Evolutionary conservation across 2,888 invertebrate genomes (phyloP), one percentile per base, ranked within the genome.

Genomic region (Coleophora deauratella): DNA sequence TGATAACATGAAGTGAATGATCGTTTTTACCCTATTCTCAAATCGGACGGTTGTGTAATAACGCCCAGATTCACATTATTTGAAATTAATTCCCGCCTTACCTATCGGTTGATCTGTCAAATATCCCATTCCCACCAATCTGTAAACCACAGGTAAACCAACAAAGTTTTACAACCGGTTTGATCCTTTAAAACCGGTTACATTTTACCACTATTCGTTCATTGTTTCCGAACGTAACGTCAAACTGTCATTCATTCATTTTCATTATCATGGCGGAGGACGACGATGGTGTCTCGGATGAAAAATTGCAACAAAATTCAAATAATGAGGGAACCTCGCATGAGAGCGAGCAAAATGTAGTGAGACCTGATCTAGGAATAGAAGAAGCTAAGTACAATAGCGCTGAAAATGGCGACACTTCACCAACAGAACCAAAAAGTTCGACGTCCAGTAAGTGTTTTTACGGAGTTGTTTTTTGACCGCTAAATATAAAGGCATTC

Each of bases 221-320:
- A 4, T 21, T 34, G 45, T 66, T 72, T 61, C 52, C 49, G 57
- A 66, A 71, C 73, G 62, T 44, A 57, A 45, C 45, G 38, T 12
- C 10, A 15, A 66, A 70, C 53, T 79, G 82, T 81, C 82, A 81
- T 63, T 72, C n/a, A n/a, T n/a, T n/a, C n/a, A n/a, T n/a, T 76
- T 73, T 73, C 69, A 66, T 68, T 59, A 82, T 82, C 78, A 86
- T 86, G 86, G 86, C 86, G 86, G 85, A 86, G 59, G 86, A 84
- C 62, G 85, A 85, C 60, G 84, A 85, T 66, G 77, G 82, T 77
- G 74, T 73, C 77, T 77, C 81, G 60, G 75, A 84, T 67, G 82
- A 76, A 68, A 84, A 81, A 65, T 74, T 75, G 47, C 67, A 75
- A 51, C 70, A 80, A 79, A 81, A 81, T 77, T 72, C 70, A 56